phyloP scores from a whole-genome alignment of 2,888 invertebrate genomes.

The Seira musarum region DNA sequence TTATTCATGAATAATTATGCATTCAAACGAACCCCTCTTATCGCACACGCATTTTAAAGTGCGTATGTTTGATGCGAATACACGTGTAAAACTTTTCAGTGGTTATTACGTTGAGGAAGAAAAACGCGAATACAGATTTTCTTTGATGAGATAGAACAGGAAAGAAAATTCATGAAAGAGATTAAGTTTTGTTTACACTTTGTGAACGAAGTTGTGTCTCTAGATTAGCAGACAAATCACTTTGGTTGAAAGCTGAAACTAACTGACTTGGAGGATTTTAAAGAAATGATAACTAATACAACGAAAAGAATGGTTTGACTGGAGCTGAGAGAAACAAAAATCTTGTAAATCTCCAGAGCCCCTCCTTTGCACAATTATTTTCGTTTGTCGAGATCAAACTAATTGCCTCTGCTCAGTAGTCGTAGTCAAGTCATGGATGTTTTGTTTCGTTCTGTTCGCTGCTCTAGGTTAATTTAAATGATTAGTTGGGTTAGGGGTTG shows the following conservation, averaged over 20 bases:
- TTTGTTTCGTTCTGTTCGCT: background rate
- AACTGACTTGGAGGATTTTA: too few species aligned
- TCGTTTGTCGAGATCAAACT: background rate
- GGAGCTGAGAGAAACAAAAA: background rate
- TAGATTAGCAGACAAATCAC: background rate
- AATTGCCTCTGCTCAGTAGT: too few species aligned
- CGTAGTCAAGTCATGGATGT: too few species aligned
- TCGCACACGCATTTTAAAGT: background rate
- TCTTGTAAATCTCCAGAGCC: background rate
- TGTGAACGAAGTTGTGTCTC: background rate
- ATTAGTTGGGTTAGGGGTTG: background rate
- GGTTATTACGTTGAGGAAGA: too few species aligned
- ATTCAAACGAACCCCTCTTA: background rate
- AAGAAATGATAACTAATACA: background rate
- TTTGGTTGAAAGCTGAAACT: too few species aligned
- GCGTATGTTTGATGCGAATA: background rate
- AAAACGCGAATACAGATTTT: too few species aligned
- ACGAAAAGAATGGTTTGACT: background rate
- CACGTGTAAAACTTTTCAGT: too few species aligned
- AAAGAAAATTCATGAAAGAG: background rate
- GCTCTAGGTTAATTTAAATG: background rate
- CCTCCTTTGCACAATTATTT: background rate
- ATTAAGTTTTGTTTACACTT: background rate
- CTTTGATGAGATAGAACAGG: background rate
- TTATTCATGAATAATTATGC: background rate